Conservation (phyloP, 2,888 invertebrate genomes). For the Drosophila subsilvestris region DNA sequence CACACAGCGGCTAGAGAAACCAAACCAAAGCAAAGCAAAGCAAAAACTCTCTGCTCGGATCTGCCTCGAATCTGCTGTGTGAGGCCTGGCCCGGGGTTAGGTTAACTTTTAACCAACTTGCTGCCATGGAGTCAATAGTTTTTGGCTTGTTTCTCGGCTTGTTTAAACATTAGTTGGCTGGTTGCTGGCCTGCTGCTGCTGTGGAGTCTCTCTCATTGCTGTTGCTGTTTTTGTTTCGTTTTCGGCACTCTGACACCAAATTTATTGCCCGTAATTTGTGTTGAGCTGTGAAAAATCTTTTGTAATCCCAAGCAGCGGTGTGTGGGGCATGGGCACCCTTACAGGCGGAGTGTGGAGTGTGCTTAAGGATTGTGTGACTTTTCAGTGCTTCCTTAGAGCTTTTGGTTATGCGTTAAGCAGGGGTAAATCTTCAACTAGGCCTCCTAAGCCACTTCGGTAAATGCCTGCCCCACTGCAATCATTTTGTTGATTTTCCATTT, state of each 20-base stretch:
- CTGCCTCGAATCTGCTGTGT: conserved; percentile 1
- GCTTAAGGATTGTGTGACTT: conserved; percentile 23
- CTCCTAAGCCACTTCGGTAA: conserved; percentile 41
- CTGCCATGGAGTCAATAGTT: conserved; percentile 59
- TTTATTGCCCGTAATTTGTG: conserved; percentile 69
- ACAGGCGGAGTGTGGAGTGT: neutral
- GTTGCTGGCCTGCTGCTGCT: conserved; percentile 37
- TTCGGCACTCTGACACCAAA: conserved; percentile 63
- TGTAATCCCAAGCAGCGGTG: conserved; percentile 17
- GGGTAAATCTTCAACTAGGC: neutral
- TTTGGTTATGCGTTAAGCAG: conserved; percentile 12
- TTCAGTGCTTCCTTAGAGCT: conserved; percentile 8
- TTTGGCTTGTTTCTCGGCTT: conserved; percentile 53
- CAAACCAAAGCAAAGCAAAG: no score
- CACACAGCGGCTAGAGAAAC: no score
- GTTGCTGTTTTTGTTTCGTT: conserved; percentile 31
- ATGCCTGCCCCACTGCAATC: conserved; percentile 32
- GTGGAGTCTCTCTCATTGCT: conserved; percentile 6
- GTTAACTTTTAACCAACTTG: conserved; percentile 58
- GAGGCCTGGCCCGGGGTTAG: conserved; percentile 5
- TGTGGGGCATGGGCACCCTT: neutral
- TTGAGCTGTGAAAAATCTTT: conserved; percentile 63
- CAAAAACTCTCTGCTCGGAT: no score
- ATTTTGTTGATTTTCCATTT: conserved; percentile 59
- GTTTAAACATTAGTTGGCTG: conserved; percentile 61